Conservation (phyloP, 2,113 vertebrate species). For the Nanorana parkeri region DNA sequence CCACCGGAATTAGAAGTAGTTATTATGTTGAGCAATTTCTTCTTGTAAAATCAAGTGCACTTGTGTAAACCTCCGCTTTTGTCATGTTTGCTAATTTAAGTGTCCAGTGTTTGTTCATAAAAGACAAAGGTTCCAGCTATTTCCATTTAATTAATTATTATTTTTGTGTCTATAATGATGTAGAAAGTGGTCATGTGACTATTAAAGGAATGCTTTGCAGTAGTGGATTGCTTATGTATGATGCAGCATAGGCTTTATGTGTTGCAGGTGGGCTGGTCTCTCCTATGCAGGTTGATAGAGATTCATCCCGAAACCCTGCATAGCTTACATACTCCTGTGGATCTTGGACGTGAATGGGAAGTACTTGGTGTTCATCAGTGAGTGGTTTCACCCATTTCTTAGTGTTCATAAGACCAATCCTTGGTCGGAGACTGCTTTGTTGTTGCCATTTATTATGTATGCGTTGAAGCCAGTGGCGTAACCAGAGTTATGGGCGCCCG, state of each 20-base stretch:
- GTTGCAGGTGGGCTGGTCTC: constrained; percentile 88
- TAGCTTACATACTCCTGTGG: constrained; percentile 75
- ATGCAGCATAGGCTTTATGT: constrained; percentile 17
- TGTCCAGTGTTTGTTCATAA: not conserved
- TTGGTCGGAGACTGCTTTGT: no score
- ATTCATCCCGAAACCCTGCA: constrained; percentile 85
- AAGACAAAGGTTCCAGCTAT: not conserved
- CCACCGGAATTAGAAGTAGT: not conserved
- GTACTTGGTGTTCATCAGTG: constrained; percentile 88
- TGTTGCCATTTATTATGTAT: no score
- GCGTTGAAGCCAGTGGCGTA: no score
- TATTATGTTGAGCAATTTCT: not conserved
- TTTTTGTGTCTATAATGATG: no score
- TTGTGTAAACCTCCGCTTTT: constrained; percentile 1
- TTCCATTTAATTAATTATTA: not conserved
- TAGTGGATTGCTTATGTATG: not conserved
- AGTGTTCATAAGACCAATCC: no score
- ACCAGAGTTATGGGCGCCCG: no score
- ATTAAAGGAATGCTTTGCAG: no score
- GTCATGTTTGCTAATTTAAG: not conserved
- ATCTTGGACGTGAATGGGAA: constrained; percentile 81
- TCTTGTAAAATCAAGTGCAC: not conserved
- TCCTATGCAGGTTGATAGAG: constrained; percentile 90
- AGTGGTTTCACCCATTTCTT: constrained; percentile 67
- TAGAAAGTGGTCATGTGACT: no score